These are phyloP conservation scores for Odocoileus virginianus DNA, from an alignment of 2,113 vertebrate species.

Conservation along the genomic window DNA sequence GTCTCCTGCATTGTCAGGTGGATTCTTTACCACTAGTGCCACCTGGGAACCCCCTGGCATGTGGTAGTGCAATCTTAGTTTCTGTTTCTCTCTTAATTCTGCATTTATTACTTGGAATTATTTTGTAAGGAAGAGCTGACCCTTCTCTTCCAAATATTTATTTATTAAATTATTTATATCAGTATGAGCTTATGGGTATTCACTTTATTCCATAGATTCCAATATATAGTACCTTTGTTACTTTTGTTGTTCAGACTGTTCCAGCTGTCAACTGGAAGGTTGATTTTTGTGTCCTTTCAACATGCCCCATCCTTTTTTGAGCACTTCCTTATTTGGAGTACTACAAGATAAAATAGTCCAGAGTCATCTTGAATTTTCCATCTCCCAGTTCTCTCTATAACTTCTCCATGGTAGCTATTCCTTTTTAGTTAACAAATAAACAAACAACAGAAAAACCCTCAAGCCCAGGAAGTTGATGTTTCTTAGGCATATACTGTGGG, in stretches of 20 bases:
- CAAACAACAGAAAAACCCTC: not conserved
- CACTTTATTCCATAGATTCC: not conserved
- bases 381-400: not conserved
- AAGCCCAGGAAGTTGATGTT: not conserved
- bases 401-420: not conserved
- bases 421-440: not conserved
- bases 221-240: not conserved
- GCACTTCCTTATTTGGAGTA: not conserved
- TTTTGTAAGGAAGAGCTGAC: not conserved
- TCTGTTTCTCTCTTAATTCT: not conserved
- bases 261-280: not conserved
- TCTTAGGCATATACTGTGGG: not conserved
- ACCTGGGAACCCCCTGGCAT: not conserved
- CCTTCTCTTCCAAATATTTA: not conserved
- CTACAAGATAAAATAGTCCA: not conserved
- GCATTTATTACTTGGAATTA: not conserved
- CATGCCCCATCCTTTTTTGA: not conserved
- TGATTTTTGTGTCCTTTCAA: not conserved
- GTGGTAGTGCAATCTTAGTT: not conserved
- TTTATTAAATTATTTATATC: not conserved
- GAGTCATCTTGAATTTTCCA: not conserved
- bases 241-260: not conserved
- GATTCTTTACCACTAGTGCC: not conserved
- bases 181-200: not conserved
- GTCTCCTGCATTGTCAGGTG: fast-evolving